A percentile compares a stretch with the other conserved stretches of the same genome.
These are phyloP conservation scores for Rattus rattus DNA, from an alignment of 2,113 vertebrate species.

Conservation along the genomic window DNA sequence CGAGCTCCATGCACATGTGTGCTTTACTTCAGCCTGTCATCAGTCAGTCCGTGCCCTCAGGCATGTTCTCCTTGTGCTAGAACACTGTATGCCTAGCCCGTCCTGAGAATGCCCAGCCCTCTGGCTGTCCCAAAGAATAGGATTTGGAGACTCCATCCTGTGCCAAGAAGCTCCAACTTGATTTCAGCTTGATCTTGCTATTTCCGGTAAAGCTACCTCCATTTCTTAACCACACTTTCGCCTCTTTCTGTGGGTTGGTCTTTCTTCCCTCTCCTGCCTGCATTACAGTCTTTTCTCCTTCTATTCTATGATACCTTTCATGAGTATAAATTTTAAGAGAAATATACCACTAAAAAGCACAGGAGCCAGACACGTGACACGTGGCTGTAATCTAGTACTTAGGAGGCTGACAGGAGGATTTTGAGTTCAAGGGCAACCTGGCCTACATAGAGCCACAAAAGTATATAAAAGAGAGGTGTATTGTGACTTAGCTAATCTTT, in stretches of 20 bases:
- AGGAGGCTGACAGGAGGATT: background rate
- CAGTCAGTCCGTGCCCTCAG: accelerated
- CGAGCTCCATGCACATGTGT: background rate
- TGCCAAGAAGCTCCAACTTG: background rate
- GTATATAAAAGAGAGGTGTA: background rate
- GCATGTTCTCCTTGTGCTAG: background rate
- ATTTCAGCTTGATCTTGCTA: background rate
- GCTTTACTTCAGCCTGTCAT: background rate
- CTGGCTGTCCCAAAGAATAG: background rate
- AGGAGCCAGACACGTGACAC: background rate
- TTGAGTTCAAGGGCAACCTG: background rate
- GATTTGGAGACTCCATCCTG: background rate
- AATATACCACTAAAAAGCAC: background rate
- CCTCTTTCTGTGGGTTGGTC: background rate
- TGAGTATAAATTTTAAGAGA: background rate
- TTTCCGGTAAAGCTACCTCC: background rate
- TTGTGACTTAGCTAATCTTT: background rate
- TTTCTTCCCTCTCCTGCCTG: background rate
- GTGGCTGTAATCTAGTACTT: background rate
- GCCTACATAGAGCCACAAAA: background rate
- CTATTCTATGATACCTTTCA: background rate
- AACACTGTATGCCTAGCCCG: background rate
- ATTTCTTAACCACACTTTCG: background rate
- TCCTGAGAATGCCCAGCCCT: background rate
- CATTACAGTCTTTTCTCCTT: background rate